Percentiles rank a stretch among this genome's conserved stretches.
Conservation (phyloP, 2,888 invertebrate genomes). For the Morpho achilles region DNA sequence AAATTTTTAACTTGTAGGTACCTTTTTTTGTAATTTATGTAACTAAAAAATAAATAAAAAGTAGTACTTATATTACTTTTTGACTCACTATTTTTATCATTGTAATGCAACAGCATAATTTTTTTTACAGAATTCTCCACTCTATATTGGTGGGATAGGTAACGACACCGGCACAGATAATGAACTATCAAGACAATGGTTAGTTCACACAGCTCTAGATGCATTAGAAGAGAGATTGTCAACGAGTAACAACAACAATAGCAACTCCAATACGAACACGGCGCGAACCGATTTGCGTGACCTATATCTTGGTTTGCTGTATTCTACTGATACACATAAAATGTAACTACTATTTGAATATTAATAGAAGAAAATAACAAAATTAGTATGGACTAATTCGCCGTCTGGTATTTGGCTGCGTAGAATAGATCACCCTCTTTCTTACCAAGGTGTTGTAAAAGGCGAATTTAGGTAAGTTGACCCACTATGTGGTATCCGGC, state of each 20-base stretch:
- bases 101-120: not conserved
- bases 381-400: too few species aligned
- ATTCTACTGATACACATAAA: constrained; percentile 97
- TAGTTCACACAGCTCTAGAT: constrained; percentile 94
- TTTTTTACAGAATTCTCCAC: constrained; percentile 90
- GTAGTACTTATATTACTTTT: too few species aligned
- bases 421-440: too few species aligned
- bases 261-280: constrained; percentile 78
- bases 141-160: constrained; percentile 84
- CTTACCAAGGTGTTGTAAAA: too few species aligned
- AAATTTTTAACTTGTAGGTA: too few species aligned
- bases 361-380: too few species aligned
- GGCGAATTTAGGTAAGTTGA: too few species aligned
- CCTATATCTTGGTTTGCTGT: constrained; percentile 93
- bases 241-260: constrained; percentile 53
- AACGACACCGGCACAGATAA: constrained; percentile 84
- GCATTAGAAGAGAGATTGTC: constrained; percentile 92
- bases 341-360: constrained; percentile 80
- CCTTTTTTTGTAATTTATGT: too few species aligned
- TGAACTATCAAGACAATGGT: constrained; percentile 94
- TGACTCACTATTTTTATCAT: not conserved
- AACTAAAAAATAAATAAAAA: too few species aligned
- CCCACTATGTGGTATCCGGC: too few species aligned
- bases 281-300: constrained; percentile 88
- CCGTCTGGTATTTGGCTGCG: too few species aligned